Evolutionary conservation across 2,797 vertebrate genomes (phyloP), one percentile per base, ranked within the genome.

Genomic region (Bovichtus variegatus): DNA sequence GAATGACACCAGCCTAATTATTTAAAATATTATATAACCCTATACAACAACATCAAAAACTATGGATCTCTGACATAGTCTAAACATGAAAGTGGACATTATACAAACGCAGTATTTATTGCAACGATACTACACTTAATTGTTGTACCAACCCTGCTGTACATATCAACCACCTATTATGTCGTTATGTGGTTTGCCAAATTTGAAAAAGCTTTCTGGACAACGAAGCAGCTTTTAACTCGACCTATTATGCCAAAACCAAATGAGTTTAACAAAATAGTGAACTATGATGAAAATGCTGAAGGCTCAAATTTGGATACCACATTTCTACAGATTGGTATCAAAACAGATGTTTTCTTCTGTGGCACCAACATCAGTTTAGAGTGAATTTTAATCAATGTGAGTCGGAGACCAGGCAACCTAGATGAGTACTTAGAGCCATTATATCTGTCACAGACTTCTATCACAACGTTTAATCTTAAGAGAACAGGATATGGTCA

Each of bases 401-500:
- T 55, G 31, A 31, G 23, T 15, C 0, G 0, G 15, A 71, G 10
- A 78, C 44, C 44, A 53, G 54, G 27, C 10, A 60, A 65, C 47
- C 19, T 71, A 25, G 53, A 18, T 34, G 61, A 70, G 27, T 21
- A 43, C 34, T 80, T 57, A 41, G 2, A 66, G 54, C 38, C 44
- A 47, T 73, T 47, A 47, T 57, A 57, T 67, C 50, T 31, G 38
- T 51, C 67, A 54, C 11, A 54, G 49, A 65, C 9, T 36, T 27
- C 29, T 44, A 58, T 65, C 70, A 54, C 12, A 61, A 50, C 29
- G 67, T 67, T 68, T 60, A 9, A 74, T 75, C 46, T 58, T 1
- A 40, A 65, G 16, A 57, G 61, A 71, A 41, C 34, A 62, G 41
- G 47, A 71, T 62, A n/a, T 55, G 29, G n/a, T 21, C 34, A 69